Conservation (phyloP, 2,888 invertebrate genomes). For the Monopis laevigella region DNA sequence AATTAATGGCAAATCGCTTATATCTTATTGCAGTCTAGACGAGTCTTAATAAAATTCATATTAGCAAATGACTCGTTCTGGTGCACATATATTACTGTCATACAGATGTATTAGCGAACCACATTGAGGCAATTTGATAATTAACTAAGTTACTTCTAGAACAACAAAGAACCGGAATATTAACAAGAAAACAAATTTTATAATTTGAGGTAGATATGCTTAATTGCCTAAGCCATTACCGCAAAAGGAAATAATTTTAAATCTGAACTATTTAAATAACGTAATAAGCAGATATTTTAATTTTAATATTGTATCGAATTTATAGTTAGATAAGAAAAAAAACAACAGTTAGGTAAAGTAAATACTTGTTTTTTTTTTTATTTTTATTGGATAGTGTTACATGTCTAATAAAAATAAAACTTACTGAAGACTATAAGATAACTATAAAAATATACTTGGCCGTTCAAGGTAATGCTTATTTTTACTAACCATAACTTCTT, state of each 20-base stretch:
- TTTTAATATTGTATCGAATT: too few relatives aligned
- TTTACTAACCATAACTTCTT: too few relatives aligned
- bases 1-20: background rate
- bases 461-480: too few relatives aligned
- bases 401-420: too few relatives aligned
- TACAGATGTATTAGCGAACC: slow-evolving; percentile 3
- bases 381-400: too few relatives aligned
- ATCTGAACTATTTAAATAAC: too few relatives aligned
- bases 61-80: background rate
- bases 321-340: too few relatives aligned
- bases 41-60: slow-evolving; percentile 1
- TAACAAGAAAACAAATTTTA: slow-evolving; percentile 8
- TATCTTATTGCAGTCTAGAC: background rate
- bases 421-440: too few relatives aligned
- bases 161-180: background rate
- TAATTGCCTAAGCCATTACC: slow-evolving; percentile 5
- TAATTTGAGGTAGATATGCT: slow-evolving; percentile 1
- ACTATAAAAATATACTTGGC: too few relatives aligned
- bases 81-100: background rate
- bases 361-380: too few relatives aligned
- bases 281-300: too few relatives aligned
- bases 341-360: too few relatives aligned
- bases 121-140: background rate
- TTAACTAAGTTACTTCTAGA: slow-evolving; percentile 3
- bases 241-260: slow-evolving; percentile 4